A percentile compares a stretch with the other conserved stretches of the same genome.
Evolutionary conservation across 2,888 invertebrate genomes (phyloP).

Genomic region (Xestobium rufovillosum): DNA sequence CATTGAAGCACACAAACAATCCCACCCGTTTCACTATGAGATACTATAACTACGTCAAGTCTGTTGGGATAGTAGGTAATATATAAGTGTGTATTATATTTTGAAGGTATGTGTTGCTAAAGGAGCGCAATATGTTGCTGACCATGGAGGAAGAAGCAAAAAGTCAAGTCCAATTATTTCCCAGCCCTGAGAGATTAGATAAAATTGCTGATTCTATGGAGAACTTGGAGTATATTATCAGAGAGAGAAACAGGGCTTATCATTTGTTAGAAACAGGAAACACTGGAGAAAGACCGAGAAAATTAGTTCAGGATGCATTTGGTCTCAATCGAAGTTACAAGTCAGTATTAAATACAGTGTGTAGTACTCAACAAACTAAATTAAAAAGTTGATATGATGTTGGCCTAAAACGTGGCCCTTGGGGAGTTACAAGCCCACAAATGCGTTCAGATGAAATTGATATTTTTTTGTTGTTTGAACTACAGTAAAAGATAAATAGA

Average conservation of each 20-base stretch:
- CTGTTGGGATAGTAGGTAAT: too few relatives aligned
- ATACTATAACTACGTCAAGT: too few relatives aligned
- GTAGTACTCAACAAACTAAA: background rate
- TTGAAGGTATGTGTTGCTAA: conserved; percentile 71
- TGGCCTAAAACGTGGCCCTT: too few relatives aligned
- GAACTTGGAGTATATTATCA: conserved; percentile 81
- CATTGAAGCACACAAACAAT: too few relatives aligned
- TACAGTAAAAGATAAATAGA: too few relatives aligned
- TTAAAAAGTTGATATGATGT: too few relatives aligned
- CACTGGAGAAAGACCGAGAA: conserved; percentile 67
- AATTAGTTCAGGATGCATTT: conserved; percentile 50
- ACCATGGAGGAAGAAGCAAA: conserved; percentile 89
- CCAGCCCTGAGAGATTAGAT: conserved; percentile 87
- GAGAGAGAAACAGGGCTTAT: conserved; percentile 89
- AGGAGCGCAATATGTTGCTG: conserved; percentile 93
- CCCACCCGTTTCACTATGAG: too few relatives aligned
- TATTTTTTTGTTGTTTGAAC: too few relatives aligned
- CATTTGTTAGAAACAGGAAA: conserved; percentile 83
- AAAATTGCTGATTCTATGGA: conserved; percentile 94
- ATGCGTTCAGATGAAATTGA: too few relatives aligned
- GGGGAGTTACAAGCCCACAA: too few relatives aligned
- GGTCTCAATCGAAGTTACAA: conserved; percentile 54
- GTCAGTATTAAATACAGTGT: conserved; percentile 29
- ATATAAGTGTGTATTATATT: too few relatives aligned
- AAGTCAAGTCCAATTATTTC: conserved; percentile 60